Conservation (phyloP, 2,113 vertebrate genomes). For the Notechis scutatus region DNA sequence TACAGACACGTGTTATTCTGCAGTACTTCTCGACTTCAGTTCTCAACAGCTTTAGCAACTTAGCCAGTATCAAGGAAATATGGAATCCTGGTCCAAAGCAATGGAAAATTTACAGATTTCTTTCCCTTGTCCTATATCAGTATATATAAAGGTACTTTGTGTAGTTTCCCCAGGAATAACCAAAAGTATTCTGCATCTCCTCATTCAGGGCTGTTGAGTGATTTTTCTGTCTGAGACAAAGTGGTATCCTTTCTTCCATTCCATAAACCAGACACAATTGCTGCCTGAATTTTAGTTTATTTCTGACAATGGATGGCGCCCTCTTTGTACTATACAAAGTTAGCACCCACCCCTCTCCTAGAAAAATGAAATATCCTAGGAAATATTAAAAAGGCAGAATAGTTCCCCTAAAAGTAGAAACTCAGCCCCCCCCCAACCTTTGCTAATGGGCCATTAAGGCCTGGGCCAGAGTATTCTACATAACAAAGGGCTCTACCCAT, state of each 20-base stretch:
- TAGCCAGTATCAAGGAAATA: not conserved
- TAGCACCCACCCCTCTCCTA: too few species aligned
- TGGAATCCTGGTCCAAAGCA: not conserved
- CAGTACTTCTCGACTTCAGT: not conserved
- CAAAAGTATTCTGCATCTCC: not conserved
- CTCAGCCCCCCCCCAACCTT: too few species aligned
- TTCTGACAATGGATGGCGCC: not conserved
- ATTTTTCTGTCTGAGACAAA: not conserved
- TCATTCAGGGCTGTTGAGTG: not conserved
- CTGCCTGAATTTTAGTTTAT: not conserved
- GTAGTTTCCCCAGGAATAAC: not conserved
- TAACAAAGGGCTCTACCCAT: too few species aligned
- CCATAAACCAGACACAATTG: not conserved
- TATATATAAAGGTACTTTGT: not conserved
- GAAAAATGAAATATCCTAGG: too few species aligned
- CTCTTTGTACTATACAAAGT: not conserved
- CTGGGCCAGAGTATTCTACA: too few species aligned
- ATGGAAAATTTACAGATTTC: not conserved
- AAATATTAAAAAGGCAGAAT: too few species aligned
- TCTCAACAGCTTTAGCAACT: not conserved
- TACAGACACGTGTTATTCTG: not conserved
- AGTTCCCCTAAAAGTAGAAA: too few species aligned
- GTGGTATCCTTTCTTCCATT: not conserved
- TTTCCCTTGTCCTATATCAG: not conserved
- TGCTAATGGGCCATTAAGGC: too few species aligned